Conservation (phyloP, 2,113 vertebrate genomes). For the Lamprologus tigripictilis region DNA sequence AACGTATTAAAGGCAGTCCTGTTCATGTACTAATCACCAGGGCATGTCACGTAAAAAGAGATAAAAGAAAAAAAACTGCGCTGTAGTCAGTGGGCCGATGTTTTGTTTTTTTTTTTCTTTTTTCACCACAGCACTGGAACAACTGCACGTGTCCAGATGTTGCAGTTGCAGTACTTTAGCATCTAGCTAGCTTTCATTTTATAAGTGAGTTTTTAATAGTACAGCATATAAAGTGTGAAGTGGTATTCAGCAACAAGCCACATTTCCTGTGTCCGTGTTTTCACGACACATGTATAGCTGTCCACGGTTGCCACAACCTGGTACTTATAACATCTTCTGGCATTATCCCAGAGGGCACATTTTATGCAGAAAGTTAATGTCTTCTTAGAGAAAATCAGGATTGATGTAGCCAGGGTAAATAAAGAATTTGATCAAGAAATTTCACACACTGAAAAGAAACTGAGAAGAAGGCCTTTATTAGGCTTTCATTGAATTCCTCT, state of each 20-base stretch:
- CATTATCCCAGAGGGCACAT: background rate
- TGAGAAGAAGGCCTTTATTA: background rate
- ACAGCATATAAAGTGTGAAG: background rate
- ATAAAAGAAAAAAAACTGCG: background rate
- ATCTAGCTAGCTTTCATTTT: background rate
- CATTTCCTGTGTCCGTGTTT: background rate
- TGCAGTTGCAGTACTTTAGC: background rate
- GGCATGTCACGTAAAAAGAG: background rate
- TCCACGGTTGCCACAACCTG: accelerated
- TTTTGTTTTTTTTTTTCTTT: background rate
- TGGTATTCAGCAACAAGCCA: background rate
- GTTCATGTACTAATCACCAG: background rate
- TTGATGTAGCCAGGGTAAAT: background rate
- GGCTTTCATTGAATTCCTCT: background rate
- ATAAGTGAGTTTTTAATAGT: background rate
- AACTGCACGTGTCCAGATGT: background rate
- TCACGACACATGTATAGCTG: background rate
- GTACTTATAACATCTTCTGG: background rate
- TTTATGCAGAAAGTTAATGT: background rate
- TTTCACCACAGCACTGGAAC: background rate
- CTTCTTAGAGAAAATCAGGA: background rate
- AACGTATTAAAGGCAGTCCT: background rate
- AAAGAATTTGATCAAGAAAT: background rate
- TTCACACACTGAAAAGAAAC: background rate
- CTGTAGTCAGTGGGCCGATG: background rate